Evolutionary conservation across 1,140 invertebrate genomes (phyloP).

Genomic region (Drosophila azteca): DNA sequence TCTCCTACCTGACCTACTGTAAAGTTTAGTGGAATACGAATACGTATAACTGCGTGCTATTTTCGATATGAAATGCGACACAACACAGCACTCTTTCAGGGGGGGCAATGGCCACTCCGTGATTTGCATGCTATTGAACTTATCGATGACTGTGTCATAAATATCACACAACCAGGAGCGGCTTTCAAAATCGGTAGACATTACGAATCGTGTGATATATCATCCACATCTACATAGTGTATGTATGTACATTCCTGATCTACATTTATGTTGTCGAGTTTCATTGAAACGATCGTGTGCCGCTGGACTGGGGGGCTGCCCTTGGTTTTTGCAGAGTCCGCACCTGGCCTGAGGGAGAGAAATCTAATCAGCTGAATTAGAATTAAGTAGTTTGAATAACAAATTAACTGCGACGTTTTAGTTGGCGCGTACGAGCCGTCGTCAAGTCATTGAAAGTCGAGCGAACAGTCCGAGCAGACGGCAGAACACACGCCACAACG

Average conservation of each 20-base stretch:
- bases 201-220: too few relatives aligned
- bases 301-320: background rate
- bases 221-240: too few relatives aligned
- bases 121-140: constrained; percentile 7
- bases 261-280: background rate
- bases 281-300: background rate
- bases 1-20: too few relatives aligned
- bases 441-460: constrained; percentile 18
- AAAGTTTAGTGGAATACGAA: too few relatives aligned
- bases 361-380: constrained; percentile 66
- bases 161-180: too few relatives aligned
- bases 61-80: too few relatives aligned
- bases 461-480: constrained; percentile 3
- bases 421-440: background rate
- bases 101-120: too few relatives aligned
- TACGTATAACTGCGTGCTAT: too few relatives aligned
- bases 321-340: background rate
- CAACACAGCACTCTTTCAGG: too few relatives aligned
- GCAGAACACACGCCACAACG: background rate
- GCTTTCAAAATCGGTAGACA: too few relatives aligned
- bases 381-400: constrained; percentile 45
- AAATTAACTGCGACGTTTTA: constrained; percentile 17
- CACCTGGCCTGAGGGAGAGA: constrained; percentile 25
- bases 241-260: too few relatives aligned
- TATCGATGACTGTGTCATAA: background rate